A percentile compares a stretch with the other conserved stretches of the same genome.
phyloP scores from a whole-genome alignment of 2,888 invertebrate genomes.

The Brachylomia viminalis region DNA sequence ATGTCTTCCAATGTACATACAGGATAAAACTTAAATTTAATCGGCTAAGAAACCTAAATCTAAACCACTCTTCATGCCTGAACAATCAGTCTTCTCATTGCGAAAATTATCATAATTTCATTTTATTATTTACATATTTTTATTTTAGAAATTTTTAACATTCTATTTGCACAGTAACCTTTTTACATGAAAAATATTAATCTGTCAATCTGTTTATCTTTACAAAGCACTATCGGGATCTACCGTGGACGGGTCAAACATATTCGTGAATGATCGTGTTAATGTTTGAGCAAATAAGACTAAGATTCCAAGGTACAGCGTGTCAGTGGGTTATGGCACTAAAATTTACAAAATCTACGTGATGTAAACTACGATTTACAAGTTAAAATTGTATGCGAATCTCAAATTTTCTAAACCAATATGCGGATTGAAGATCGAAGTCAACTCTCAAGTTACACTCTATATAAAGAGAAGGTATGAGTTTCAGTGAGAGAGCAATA shows the following conservation, averaged over 20 bases:
- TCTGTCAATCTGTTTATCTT: conserved; percentile 68
- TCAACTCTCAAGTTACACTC: conserved; percentile 53
- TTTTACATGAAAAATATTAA: conserved; percentile 73
- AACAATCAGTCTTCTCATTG: conserved; percentile 90
- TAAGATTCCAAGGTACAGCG: conserved; percentile 71
- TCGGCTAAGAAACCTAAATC: conserved; percentile 84
- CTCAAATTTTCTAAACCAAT: conserved; percentile 52
- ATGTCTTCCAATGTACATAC: conserved; percentile 76
- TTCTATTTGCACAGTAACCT: conserved; percentile 72
- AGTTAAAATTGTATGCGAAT: conserved; percentile 62
- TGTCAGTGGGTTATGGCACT: conserved; percentile 82
- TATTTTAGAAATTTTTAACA: conserved; percentile 80
- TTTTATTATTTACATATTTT: conserved; percentile 73
- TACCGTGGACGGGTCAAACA: conserved; percentile 83
- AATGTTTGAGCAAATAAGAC: conserved; percentile 80
- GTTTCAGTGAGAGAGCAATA: conserved; percentile 48
- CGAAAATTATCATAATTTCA: conserved; percentile 87
- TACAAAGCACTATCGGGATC: conserved; percentile 74
- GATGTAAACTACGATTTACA: conserved; percentile 64
- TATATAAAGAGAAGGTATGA: conserved; percentile 46
- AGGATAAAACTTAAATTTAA: conserved; percentile 85
- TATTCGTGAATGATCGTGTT: conserved; percentile 65
- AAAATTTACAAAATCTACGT: conserved; percentile 74
- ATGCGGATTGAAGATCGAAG: conserved; percentile 48
- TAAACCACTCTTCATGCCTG: conserved; percentile 86